Evolutionary conservation across 2,888 invertebrate genomes (phyloP).

Genomic region (Acanthacorydalis orientalis): DNA sequence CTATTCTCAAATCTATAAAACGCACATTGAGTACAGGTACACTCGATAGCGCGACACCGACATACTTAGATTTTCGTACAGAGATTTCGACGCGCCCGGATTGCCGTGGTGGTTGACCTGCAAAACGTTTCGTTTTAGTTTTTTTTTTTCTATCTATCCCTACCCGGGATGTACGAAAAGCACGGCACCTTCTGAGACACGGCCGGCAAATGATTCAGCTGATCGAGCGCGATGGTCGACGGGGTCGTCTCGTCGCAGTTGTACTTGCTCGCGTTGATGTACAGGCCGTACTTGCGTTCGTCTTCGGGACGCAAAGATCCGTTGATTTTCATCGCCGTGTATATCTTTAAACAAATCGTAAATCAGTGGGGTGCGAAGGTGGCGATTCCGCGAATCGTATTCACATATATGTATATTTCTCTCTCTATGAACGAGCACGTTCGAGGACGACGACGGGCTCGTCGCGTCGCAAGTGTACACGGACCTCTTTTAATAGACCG

Average conservation of each 20-base stretch:
- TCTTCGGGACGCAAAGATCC: slow-evolving; percentile 45
- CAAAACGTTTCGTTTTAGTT: too few relatives aligned
- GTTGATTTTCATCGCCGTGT: slow-evolving; percentile 49
- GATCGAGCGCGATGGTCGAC: too few relatives aligned
- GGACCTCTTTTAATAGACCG: slow-evolving; percentile 47
- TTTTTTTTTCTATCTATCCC: neutral
- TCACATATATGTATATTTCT: neutral
- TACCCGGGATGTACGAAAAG: too few relatives aligned
- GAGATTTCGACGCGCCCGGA: slow-evolving; percentile 5
- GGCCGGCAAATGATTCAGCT: too few relatives aligned
- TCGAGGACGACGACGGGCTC: too few relatives aligned
- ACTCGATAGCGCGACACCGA: neutral
- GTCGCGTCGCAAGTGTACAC: slow-evolving; percentile 4
- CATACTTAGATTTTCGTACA: slow-evolving; percentile 2
- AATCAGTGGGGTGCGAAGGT: neutral
- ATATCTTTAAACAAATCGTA: slow-evolving; percentile 25
- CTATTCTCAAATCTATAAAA: slow-evolving; percentile 2
- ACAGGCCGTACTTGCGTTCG: slow-evolving; percentile 45
- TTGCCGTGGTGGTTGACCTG: slow-evolving; percentile 2
- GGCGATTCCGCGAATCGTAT: neutral
- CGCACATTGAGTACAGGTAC: too few relatives aligned
- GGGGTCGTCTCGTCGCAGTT: neutral
- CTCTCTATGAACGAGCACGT: too few relatives aligned
- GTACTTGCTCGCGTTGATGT: slow-evolving; percentile 20
- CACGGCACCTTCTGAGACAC: too few relatives aligned